These are phyloP conservation scores for Ondatra zibethicus DNA, from an alignment of 2,113 vertebrate species.

Conservation along the genomic window DNA sequence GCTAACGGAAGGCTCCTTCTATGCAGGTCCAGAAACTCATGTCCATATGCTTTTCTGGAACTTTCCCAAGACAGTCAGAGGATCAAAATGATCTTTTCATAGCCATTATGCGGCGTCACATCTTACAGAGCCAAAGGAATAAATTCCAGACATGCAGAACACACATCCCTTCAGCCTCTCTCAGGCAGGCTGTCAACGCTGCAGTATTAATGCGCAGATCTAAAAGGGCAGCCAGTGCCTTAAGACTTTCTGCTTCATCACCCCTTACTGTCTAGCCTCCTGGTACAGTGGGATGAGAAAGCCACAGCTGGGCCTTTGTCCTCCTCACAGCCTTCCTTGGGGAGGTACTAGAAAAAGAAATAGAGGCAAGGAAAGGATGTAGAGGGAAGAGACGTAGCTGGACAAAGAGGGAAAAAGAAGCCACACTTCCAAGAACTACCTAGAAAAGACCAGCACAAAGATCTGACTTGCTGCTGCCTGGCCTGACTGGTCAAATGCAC, in stretches of 20 bases:
- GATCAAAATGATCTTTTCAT: conserved; percentile 66
- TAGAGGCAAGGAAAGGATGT: background rate
- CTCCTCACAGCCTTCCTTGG: background rate
- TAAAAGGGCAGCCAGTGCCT: conserved; percentile 30
- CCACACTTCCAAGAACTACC: background rate
- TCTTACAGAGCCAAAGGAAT: conserved; percentile 76
- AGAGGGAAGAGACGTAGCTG: background rate
- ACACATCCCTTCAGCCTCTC: conserved; percentile 42
- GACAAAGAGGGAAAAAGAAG: background rate
- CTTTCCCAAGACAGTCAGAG: conserved; percentile 68
- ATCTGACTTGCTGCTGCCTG: background rate
- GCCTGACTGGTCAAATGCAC: background rate
- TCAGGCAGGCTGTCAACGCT: conserved; percentile 67
- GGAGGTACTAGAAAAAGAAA: background rate
- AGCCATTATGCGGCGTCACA: conserved; percentile 76
- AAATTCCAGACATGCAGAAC: conserved; percentile 73
- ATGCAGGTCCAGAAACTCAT: conserved; percentile 58
- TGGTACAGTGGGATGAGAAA: background rate
- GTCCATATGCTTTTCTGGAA: conserved; percentile 76
- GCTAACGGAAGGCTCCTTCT: background rate
- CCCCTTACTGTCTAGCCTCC: background rate
- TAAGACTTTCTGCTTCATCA: conserved; percentile 36
- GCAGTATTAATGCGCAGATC: conserved; percentile 31
- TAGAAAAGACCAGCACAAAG: background rate
- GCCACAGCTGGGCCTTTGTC: accelerated